Evolutionary conservation across 92 coral and sea anemone genomes (phyloP), one percentile per base, ranked within the genome.

Genomic region (Muricea muricata): DNA sequence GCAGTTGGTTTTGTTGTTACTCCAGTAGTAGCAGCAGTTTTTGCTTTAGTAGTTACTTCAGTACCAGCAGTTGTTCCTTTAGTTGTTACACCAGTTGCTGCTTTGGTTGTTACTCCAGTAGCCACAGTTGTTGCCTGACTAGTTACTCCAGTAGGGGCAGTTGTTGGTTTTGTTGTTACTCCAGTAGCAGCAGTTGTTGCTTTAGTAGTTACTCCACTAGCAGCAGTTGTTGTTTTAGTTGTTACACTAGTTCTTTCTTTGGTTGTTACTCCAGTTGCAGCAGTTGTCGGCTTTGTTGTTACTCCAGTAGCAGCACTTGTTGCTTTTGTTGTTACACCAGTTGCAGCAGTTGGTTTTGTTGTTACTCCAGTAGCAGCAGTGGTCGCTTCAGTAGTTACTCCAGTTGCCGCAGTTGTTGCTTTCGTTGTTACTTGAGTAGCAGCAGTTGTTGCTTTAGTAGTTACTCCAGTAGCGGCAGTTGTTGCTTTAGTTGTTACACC

Each of bases 381-480:
- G 18, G 80, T 28, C 17, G 76, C 35, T 58, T 20, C 30, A 17
- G 80, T 28, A 15, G 79, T 30, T 15, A 65, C 65, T 70, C 68
- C 33, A 13, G 67, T 54, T 55, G 80, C n/a, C 15, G 79, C 45
- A 24, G 80, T 54, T 50, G 30, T 8, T 23, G 72, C n/a, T 29
- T 70, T 34, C 20, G 80, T 54, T 50, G 46, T 3, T 11, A 67
- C 8, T 41, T 70, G 25, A 33, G 54, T 23, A 10, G 68, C 29
- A 12, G 60, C 25, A 24, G 79, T 10, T 58, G 73, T n/a, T 18
- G 58, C 48, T 3, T 60, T 34, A 29, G 30, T 60, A 57, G 84
- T 15, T 45, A 71, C 32, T 37, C 48, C 61, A 30, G 58, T 11
- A 46, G 89, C 39, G 54, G 83, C 28, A 32, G 87, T 8, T 65